Evolutionary conservation across 2,797 vertebrate species (phyloP).

Genomic region (Anguilla obscura): DNA sequence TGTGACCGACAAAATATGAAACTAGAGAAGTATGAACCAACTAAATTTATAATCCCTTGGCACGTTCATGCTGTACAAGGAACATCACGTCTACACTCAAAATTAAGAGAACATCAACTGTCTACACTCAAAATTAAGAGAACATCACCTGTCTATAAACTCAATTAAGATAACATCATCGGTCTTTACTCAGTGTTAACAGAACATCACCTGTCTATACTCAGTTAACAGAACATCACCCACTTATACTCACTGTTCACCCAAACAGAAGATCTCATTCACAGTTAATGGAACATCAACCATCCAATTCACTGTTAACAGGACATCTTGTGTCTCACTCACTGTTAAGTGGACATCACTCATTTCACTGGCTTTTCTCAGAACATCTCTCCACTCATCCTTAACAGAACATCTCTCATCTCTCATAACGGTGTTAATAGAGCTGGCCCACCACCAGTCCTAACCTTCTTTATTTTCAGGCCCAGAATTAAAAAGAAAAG

Average conservation of each 20-base stretch:
- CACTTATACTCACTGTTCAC: neutral
- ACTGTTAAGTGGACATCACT: constrained; percentile 28
- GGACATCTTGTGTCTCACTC: neutral
- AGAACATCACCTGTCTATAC: neutral
- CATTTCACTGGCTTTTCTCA: constrained; percentile 34
- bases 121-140: neutral
- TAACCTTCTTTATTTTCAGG: constrained; percentile 44
- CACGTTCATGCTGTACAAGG: too few species aligned
- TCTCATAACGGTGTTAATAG: constrained; percentile 10
- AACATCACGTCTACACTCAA: neutral
- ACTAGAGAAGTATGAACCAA: neutral
- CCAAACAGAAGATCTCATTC: too few species aligned
- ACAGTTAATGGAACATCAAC: neutral
- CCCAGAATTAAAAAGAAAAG: constrained; percentile 40
- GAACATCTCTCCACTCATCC: constrained; percentile 34
- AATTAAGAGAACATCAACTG: neutral
- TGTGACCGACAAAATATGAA: neutral
- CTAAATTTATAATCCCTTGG: too few species aligned
- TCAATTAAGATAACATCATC: neutral
- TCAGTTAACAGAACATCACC: neutral
- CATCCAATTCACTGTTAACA: neutral
- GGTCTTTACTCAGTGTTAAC: neutral
- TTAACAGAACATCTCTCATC: constrained; percentile 45
- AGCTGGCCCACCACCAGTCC: constrained; percentile 33
- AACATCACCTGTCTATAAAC: neutral